These are phyloP conservation scores for Polypedilum vanderplanki DNA, from an alignment of 1,140 invertebrate species.

Conservation along the genomic window DNA sequence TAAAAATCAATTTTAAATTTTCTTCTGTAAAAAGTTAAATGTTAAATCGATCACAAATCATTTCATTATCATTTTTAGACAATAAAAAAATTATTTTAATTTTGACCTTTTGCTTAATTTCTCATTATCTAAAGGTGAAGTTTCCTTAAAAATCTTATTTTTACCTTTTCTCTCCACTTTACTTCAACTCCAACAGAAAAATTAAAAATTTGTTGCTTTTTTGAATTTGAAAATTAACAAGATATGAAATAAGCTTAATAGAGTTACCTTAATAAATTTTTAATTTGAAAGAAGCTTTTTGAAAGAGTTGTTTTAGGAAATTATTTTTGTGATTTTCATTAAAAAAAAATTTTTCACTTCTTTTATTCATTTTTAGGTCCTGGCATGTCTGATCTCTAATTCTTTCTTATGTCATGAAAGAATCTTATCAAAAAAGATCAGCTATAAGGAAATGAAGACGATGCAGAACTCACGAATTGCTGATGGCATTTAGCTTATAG, in stretches of 20 bases:
- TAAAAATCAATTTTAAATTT: neutral
- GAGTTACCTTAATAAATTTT: too few relatives aligned
- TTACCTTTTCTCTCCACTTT: neutral
- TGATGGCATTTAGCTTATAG: constrained; percentile 24
- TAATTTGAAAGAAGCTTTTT: too few relatives aligned
- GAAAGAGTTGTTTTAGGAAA: neutral
- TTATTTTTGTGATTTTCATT: neutral
- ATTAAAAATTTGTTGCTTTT: constrained; percentile 21
- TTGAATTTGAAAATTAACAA: neutral
- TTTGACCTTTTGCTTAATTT: neutral
- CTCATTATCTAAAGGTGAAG: constrained; percentile 16
- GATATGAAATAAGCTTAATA: neutral
- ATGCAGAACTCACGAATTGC: neutral
- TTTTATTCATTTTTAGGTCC: neutral
- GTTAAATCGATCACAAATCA: constrained; percentile 6
- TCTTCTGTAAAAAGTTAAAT: neutral
- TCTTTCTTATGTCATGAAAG: constrained; percentile 22
- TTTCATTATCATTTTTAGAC: neutral
- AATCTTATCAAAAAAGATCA: constrained; percentile 3
- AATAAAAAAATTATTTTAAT: neutral
- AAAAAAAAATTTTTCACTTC: neutral
- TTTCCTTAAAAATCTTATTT: neutral
- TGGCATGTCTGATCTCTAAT: constrained; percentile 23
- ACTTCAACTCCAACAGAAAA: constrained; percentile 10
- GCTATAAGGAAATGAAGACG: neutral